These are phyloP conservation scores for Plecturocebus donacophilus DNA, from an alignment of 2,113 vertebrate genomes.

Conservation along the genomic window DNA sequence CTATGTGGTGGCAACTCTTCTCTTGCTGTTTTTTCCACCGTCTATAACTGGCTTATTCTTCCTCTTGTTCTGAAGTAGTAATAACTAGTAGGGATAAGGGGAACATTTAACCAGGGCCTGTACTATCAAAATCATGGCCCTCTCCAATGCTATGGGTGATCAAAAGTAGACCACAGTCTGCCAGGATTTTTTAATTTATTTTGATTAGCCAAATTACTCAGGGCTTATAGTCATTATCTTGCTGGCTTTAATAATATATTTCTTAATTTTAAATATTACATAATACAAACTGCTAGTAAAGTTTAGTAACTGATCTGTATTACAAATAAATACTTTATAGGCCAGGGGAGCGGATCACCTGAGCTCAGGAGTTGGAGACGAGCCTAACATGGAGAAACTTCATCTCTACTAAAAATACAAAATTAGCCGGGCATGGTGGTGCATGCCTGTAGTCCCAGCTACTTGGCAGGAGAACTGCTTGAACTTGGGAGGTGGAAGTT, in stretches of 20 bases:
- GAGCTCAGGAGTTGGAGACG: too few species aligned
- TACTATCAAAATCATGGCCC: not conserved
- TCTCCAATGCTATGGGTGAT: not conserved
- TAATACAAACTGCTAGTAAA: not conserved
- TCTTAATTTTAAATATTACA: constrained; percentile 22
- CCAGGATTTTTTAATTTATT: not conserved
- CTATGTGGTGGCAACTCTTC: not conserved
- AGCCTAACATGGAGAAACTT: too few species aligned
- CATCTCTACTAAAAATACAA: too few species aligned
- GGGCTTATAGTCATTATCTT: not conserved
- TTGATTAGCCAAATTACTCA: not conserved
- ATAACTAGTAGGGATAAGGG: not conserved
- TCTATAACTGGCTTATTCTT: not conserved
- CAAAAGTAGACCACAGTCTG: not conserved
- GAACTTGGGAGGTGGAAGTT: too few species aligned
- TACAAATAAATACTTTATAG: constrained; percentile 16
- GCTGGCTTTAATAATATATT: constrained; percentile 22
- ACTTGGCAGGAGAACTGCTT: too few species aligned
- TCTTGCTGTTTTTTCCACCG: not conserved
- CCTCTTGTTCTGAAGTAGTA: constrained; percentile 49
- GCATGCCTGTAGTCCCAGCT: too few species aligned
- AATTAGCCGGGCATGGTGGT: too few species aligned
- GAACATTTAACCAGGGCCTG: not conserved
- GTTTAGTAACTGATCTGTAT: not conserved
- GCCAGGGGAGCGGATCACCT: too few species aligned